Evolutionary conservation across 2,113 vertebrate species (phyloP).

Genomic region (Henicopernis longicauda): DNA sequence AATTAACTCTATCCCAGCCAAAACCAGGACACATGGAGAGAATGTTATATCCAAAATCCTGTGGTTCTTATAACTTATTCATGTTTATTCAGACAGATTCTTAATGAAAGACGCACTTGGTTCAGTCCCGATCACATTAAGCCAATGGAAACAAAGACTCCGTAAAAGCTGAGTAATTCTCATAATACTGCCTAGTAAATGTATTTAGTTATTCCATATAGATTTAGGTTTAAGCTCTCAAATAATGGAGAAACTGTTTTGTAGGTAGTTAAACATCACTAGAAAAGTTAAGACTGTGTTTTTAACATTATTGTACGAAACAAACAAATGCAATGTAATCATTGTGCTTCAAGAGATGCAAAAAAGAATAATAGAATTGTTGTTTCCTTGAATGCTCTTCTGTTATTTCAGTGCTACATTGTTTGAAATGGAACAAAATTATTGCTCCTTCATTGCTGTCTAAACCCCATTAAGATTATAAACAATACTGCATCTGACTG

Average conservation of each 20-base stretch:
- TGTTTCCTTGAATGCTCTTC: slow-evolving; percentile 46
- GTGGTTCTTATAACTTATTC: not conserved
- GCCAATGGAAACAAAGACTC: not conserved
- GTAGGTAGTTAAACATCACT: not conserved
- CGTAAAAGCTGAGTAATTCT: not conserved
- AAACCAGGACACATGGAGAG: not conserved
- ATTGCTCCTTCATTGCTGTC: slow-evolving; percentile 54
- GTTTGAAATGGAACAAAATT: slow-evolving; percentile 56
- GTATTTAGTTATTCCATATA: not conserved
- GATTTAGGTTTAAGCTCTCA: not conserved
- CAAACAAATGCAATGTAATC: slow-evolving; percentile 21
- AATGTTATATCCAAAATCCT: not conserved
- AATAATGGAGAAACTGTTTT: not conserved
- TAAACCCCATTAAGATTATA: slow-evolving; percentile 64
- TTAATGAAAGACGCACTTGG: not conserved
- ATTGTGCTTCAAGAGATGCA: slow-evolving; percentile 13
- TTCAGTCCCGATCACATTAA: not conserved
- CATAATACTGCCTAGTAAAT: not conserved
- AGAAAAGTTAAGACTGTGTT: not conserved
- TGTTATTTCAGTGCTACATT: slow-evolving; percentile 29
- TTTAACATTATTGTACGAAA: slow-evolving; percentile 16
- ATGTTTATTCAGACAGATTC: not conserved
- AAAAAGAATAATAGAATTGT: slow-evolving; percentile 8
- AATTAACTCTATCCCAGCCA: too few relatives aligned
- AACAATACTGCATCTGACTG: slow-evolving; percentile 64